Evolutionary conservation across 1,140 invertebrate genomes (phyloP).

Genomic region (Aradophagus sp.): DNA sequence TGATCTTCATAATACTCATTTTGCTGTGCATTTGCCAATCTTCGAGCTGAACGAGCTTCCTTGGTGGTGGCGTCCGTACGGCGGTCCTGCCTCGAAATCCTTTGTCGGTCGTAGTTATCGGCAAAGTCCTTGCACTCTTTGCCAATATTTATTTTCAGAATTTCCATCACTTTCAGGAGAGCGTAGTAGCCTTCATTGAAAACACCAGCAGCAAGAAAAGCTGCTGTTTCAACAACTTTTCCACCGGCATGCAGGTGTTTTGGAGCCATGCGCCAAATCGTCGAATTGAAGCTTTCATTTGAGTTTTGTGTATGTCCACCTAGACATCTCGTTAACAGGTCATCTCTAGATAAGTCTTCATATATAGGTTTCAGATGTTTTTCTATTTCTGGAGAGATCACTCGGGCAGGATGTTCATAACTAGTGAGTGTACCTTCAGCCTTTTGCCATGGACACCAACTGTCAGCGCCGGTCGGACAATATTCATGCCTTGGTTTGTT

Average conservation of each 20-base stretch:
- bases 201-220: not conserved
- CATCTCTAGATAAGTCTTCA: not conserved
- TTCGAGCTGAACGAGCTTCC: too few species aligned
- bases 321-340: not conserved
- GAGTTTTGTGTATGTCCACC: not conserved
- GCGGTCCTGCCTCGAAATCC: too few species aligned
- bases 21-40: too few species aligned
- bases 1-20: too few species aligned
- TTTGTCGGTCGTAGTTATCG: too few species aligned
- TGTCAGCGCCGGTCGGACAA: constrained; percentile 35
- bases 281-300: not conserved
- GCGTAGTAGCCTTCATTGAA: constrained; percentile 1
- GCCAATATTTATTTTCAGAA: too few species aligned
- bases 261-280: not conserved
- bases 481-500: constrained; percentile 18
- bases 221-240: not conserved
- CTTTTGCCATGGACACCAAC: constrained; percentile 15
- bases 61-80: too few species aligned
- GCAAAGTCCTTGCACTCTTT: too few species aligned
- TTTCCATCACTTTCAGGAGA: too few species aligned
- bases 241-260: not conserved
- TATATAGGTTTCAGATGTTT: not conserved
- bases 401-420: not conserved
- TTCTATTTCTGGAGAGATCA: not conserved
- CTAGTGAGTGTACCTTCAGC: not conserved